phyloP scores from a whole-genome alignment of 2,888 invertebrate genomes.

The Tachystola acroxantha region DNA sequence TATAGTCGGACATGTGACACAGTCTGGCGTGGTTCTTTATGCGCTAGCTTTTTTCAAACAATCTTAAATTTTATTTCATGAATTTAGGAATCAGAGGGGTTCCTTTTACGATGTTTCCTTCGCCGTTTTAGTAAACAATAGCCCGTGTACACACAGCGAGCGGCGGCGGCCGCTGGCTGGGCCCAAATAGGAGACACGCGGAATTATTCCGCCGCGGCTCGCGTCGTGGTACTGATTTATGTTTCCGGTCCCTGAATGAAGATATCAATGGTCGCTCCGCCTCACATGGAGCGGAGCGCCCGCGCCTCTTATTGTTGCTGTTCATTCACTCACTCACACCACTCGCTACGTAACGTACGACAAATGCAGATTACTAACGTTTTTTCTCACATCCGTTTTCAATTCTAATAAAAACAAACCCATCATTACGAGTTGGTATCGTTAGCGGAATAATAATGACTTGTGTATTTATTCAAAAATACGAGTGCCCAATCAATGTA shows the following conservation, averaged over 20 bases:
- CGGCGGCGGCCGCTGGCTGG: slow-evolving; percentile 9
- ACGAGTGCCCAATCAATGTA: not conserved
- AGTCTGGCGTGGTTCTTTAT: no score
- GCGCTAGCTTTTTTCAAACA: no score
- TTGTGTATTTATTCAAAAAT: slow-evolving; percentile 1
- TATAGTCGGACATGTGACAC: no score
- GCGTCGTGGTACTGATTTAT: slow-evolving; percentile 61
- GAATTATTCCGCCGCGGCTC: slow-evolving; percentile 28
- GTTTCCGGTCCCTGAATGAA: slow-evolving; percentile 67
- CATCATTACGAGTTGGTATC: slow-evolving; percentile 6
- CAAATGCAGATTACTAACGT: slow-evolving; percentile 34
- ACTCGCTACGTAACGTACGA: slow-evolving; percentile 27
- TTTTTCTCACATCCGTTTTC: slow-evolving; percentile 22
- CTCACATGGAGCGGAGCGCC: slow-evolving; percentile 37
- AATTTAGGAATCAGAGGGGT: no score
- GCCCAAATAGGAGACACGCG: slow-evolving; percentile 24
- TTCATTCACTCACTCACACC: slow-evolving; percentile 56
- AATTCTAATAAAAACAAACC: slow-evolving; percentile 11
- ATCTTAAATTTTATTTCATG: no score
- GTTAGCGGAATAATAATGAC: slow-evolving; percentile 4
- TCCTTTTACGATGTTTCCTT: no score
- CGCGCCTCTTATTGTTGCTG: slow-evolving; percentile 34
- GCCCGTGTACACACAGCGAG: not conserved
- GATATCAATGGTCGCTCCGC: slow-evolving; percentile 55
- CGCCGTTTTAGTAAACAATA: not conserved